Evolutionary conservation across 2,888 invertebrate genomes (phyloP).

Genomic region (Plebejus melissa): DNA sequence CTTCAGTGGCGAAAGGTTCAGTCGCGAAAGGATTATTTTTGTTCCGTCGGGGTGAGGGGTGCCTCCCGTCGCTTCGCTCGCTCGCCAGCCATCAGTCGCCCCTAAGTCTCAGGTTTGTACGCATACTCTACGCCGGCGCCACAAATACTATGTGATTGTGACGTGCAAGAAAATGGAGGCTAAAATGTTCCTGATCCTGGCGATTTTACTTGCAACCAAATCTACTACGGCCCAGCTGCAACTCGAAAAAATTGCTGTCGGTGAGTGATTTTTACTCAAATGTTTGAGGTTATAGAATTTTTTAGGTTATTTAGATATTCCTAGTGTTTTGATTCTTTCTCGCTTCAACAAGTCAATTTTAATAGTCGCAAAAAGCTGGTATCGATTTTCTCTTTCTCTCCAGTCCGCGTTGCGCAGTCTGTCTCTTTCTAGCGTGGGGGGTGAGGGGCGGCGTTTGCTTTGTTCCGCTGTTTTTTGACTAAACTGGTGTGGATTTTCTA

Average conservation of each 20-base stretch:
- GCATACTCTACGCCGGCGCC: constrained; percentile 61
- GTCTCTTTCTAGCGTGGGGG: constrained; percentile 38
- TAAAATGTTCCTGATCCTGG: constrained; percentile 40
- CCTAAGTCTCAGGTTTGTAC: constrained; percentile 74
- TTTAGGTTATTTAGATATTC: constrained; percentile 32
- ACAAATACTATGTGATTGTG: constrained; percentile 29
- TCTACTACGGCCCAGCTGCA: constrained; percentile 60
- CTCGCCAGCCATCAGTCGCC: constrained; percentile 68
- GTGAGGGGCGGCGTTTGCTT: constrained; percentile 28
- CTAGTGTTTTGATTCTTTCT: constrained; percentile 49
- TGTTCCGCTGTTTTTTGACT: constrained; percentile 11
- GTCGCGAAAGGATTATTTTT: constrained; percentile 18
- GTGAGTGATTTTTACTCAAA: constrained; percentile 50
- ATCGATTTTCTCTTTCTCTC: constrained; percentile 55
- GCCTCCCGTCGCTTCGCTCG: constrained; percentile 56
- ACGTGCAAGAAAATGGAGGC: constrained; percentile 34
- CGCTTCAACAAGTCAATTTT: constrained; percentile 43
- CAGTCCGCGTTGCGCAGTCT: constrained; percentile 41
- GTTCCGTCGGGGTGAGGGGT: constrained; percentile 43
- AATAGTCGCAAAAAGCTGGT: constrained; percentile 42
- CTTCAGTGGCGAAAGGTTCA: background rate
- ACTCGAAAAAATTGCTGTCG: constrained; percentile 71
- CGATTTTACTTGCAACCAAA: constrained; percentile 52
- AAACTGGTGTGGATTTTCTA: constrained; percentile 5
- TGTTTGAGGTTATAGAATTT: constrained; percentile 25